Base-by-base conservation (phyloP, 2,797 vertebrate genomes). In the Catharus ustulatus region DNA sequence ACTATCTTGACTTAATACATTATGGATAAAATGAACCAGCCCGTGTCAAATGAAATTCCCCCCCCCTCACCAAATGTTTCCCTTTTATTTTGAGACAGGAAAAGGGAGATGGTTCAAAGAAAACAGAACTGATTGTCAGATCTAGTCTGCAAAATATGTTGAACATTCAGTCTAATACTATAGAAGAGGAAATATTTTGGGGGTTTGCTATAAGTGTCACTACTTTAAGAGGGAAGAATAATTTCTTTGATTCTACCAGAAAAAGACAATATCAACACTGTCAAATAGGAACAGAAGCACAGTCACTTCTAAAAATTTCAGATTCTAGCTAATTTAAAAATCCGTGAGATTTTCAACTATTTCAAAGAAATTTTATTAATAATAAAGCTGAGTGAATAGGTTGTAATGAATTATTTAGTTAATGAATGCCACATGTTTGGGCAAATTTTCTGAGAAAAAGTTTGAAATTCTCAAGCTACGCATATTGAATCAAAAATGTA, bases 341-440 rank as follows among this genome's bases (percentile, higher is more conserved):
- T 90, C 74, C 74, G 64, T 74, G 75, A 36, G 38, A 87, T 92
- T 94, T 95, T 80, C 92, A 89, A 43, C 27, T 82, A 57, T 95
- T 96, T 95, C 90, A 97, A 96, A 97, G 90, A 89, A 55, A 67
- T 68, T 54, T 61, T 89, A 92, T 92, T 94, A 90, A 94, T 92
- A 95, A 95, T 94, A 83, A 92, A 95, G 36, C 38, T 75, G 75
- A 87, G 57, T 62, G 75, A 95, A 92, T 93, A 92, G 29, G 30
- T 89, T 62, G 20, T 46, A 92, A 85, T 95, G 38, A 90, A 94
- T 96, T 93, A 92, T 95, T 96, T 83, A 93, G 30, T 54, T 59
- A 89, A 66, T 64, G 90, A 76, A 77, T 92, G 71, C 23, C 57
- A 76, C 10, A 38, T 59, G 6, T 85, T 87, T 34, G 43, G 64